These are phyloP conservation scores for Redunca redunca DNA, from an alignment of 2,113 vertebrate genomes.

Conservation along the genomic window DNA sequence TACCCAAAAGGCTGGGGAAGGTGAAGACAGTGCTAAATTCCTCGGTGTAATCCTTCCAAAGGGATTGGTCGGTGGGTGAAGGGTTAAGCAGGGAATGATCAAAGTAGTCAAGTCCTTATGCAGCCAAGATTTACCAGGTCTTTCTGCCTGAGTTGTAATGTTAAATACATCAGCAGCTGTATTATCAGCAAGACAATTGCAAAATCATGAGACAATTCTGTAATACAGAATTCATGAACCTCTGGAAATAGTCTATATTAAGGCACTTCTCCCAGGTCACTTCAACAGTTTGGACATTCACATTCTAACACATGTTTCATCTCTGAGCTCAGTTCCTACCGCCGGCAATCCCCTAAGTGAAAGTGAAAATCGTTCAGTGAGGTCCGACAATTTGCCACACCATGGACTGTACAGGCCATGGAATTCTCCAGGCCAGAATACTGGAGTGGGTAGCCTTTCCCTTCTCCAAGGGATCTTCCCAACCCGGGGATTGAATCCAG, in stretches of 20 bases:
- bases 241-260: conserved; percentile 75
- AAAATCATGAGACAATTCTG: conserved; percentile 75
- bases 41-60: neutral
- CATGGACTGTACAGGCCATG: too few species aligned
- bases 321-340: conserved; percentile 39
- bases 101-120: conserved; percentile 68
- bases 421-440: too few species aligned
- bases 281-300: conserved; percentile 72
- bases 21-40: neutral
- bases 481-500: too few species aligned
- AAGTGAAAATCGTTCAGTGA: too few species aligned
- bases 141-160: conserved; percentile 77
- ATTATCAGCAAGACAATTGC: conserved; percentile 82
- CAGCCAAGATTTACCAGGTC: conserved; percentile 76
- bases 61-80: conserved; percentile 13
- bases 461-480: too few species aligned
- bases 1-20: neutral
- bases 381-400: too few species aligned
- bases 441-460: too few species aligned
- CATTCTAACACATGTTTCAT: conserved; percentile 70
- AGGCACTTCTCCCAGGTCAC: conserved; percentile 77
- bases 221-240: conserved; percentile 83
- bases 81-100: conserved; percentile 68
- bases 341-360: neutral
- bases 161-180: conserved; percentile 78